These are phyloP conservation scores for Drosophila nigrodunni DNA, from an alignment of 1,140 invertebrate species.

Conservation along the genomic window DNA sequence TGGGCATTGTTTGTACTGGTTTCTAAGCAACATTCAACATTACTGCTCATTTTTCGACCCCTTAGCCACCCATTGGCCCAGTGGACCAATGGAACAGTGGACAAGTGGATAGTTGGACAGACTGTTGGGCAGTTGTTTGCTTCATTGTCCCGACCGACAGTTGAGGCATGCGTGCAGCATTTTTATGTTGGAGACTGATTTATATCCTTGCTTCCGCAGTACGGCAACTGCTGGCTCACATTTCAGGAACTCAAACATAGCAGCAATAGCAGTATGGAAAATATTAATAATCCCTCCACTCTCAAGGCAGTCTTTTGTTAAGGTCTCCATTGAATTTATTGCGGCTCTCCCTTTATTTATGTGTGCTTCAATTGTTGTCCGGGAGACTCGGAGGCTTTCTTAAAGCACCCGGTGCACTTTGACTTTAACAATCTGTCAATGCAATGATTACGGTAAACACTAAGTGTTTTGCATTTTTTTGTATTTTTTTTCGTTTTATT, in stretches of 20 bases:
- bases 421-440: conserved; percentile 39
- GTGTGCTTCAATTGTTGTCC: conserved; percentile 23
- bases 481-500: conserved; percentile 7
- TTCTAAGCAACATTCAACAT: conserved; percentile 11
- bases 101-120: too few relatives aligned
- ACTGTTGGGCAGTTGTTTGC: conserved; percentile 31
- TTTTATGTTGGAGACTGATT: conserved; percentile 70
- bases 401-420: conserved; percentile 37
- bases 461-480: conserved; percentile 29
- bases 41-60: neutral
- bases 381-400: conserved; percentile 20
- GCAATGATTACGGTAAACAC: conserved; percentile 49
- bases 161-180: conserved; percentile 56
- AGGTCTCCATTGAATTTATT: conserved; percentile 42
- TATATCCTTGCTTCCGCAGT: conserved; percentile 56
- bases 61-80: conserved; percentile 16
- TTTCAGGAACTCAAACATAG: conserved; percentile 75
- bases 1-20: conserved; percentile 52
- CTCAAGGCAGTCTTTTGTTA: conserved; percentile 13
- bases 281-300: conserved; percentile 70
- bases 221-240: conserved; percentile 41
- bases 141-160: conserved; percentile 33
- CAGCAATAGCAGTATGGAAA: conserved; percentile 71
- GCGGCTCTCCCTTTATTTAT: conserved; percentile 59
- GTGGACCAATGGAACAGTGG: too few relatives aligned